Conservation (phyloP, 2,113 vertebrate genomes). For the Coracopsis vasa region DNA sequence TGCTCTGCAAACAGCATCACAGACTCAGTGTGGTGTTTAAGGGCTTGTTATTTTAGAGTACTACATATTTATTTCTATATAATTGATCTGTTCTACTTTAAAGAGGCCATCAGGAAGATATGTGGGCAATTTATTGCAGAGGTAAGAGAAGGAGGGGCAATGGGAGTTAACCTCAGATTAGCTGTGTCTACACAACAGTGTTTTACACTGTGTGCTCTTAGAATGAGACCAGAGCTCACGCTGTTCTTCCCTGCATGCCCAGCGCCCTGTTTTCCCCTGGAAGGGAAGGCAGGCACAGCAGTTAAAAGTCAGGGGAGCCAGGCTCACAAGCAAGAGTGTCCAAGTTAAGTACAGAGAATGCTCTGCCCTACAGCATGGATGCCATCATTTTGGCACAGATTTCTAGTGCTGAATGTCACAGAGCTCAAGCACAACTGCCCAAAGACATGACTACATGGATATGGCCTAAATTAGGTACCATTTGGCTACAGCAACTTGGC, state of each 20-base stretch:
- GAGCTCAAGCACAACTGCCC: neutral
- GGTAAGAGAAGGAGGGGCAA: slow-evolving; percentile 23
- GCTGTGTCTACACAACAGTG: neutral
- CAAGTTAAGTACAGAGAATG: neutral
- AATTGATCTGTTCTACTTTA: slow-evolving; percentile 59
- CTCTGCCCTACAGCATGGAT: neutral
- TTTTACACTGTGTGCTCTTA: neutral
- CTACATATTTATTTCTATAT: slow-evolving; percentile 41
- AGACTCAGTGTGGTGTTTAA: neutral
- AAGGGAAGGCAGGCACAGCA: neutral
- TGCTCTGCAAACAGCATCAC: neutral
- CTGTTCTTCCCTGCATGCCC: neutral
- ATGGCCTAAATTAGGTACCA: neutral
- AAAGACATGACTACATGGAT: neutral
- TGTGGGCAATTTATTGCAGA: slow-evolving; percentile 23
- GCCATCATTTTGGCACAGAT: neutral
- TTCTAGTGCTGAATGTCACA: neutral
- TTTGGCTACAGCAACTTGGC: neutral
- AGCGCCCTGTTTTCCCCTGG: neutral
- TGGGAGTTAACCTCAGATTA: slow-evolving; percentile 29
- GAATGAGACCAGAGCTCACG: neutral
- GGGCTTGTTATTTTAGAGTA: slow-evolving; percentile 11
- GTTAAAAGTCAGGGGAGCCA: neutral
- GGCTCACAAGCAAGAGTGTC: neutral
- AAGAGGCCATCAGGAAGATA: slow-evolving; percentile 51